Evolutionary conservation across 2,888 invertebrate species (phyloP).

Genomic region (Pheosia gnoma): DNA sequence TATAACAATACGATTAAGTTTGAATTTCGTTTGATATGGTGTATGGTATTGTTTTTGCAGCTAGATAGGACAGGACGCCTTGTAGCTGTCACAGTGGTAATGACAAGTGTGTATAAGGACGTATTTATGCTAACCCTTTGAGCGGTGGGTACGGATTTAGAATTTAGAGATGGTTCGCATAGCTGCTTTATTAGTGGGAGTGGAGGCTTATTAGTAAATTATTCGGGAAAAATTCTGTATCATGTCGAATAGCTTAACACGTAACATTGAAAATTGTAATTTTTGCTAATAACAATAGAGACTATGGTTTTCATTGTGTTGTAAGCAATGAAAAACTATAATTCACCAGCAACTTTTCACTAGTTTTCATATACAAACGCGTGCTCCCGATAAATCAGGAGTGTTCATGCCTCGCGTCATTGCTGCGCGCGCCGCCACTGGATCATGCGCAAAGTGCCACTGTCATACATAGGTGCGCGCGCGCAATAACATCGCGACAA

Average conservation of each 20-base stretch:
- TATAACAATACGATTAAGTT: constrained; percentile 36
- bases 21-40: constrained; percentile 30
- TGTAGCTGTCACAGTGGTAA: constrained; percentile 69
- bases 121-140: constrained; percentile 71
- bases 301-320: no score
- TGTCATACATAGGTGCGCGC: constrained; percentile 34
- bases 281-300: no score
- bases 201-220: constrained; percentile 1
- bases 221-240: constrained; percentile 2
- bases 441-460: constrained; percentile 33
- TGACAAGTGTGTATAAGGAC: constrained; percentile 72
- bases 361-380: not conserved
- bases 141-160: constrained; percentile 55
- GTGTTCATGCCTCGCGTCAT: constrained; percentile 11
- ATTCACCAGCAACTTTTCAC: no score
- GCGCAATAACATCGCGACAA: constrained; percentile 30
- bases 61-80: constrained; percentile 53
- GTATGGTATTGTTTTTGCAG: constrained; percentile 30
- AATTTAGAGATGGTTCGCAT: constrained; percentile 47
- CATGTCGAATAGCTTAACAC: not conserved
- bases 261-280: no score
- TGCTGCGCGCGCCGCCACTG: constrained; percentile 15
- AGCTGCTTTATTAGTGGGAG: constrained; percentile 43
- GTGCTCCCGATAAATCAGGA: constrained; percentile 6
- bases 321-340: no score